Conservation (phyloP, 2,888 invertebrate species). For the Lepidocyrtoides sp. region DNA sequence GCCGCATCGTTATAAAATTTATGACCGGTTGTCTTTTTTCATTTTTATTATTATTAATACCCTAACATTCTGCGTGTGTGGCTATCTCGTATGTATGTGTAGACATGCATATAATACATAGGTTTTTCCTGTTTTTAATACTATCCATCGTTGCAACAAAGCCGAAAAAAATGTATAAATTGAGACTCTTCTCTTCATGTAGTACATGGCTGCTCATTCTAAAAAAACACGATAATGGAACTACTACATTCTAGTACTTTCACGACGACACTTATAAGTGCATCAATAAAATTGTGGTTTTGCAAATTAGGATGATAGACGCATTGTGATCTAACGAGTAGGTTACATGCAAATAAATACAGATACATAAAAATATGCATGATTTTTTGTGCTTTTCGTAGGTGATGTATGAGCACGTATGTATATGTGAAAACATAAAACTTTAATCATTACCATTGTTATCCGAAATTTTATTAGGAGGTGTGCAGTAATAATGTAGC, state of each 20-base stretch:
- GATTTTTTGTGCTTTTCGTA: too few relatives aligned
- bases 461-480: constrained; percentile 32
- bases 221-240: background rate
- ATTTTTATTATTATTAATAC: background rate
- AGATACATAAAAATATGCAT: too few relatives aligned
- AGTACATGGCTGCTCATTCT: background rate
- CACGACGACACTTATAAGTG: background rate
- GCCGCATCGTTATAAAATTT: constrained; percentile 21
- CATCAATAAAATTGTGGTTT: constrained; percentile 8
- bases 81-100: background rate
- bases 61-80: background rate
- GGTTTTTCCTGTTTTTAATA: background rate
- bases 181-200: background rate
- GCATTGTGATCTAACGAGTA: background rate
- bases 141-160: background rate
- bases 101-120: background rate
- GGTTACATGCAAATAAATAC: too few relatives aligned
- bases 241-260: background rate
- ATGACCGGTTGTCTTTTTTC: background rate
- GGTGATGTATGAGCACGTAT: constrained; percentile 10
- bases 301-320: constrained; percentile 15
- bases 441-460: constrained; percentile 43
- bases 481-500: constrained; percentile 2
- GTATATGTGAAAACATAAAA: background rate
- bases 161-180: too few relatives aligned